Percentiles rank a stretch among this genome's conserved stretches.
These are phyloP conservation scores for Phlogophora meticulosa DNA, from an alignment of 2,888 invertebrate species.

Conservation along the genomic window DNA sequence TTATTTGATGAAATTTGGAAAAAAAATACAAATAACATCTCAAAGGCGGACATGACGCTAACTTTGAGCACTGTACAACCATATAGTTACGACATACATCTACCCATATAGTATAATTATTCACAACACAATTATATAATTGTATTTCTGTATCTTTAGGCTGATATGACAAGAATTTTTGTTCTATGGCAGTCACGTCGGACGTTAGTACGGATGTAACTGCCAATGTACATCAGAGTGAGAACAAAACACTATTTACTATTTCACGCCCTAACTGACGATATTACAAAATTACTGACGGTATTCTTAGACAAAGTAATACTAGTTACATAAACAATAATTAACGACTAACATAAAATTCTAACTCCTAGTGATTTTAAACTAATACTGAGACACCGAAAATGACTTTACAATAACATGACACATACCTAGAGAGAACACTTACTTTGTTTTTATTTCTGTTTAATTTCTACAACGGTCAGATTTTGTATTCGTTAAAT, in stretches of 20 bases:
- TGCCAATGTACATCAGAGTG: slow-evolving; percentile 53
- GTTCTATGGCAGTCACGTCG: slow-evolving; percentile 74
- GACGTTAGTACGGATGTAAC: slow-evolving; percentile 32
- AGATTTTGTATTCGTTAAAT: slow-evolving; percentile 73
- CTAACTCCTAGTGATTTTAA: slow-evolving; percentile 87
- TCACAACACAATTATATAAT: slow-evolving; percentile 86
- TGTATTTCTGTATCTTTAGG: slow-evolving; percentile 67
- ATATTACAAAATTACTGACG: slow-evolving; percentile 78
- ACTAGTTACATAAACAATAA: slow-evolving; percentile 86
- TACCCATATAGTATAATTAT: slow-evolving; percentile 71
- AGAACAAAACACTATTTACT: slow-evolving; percentile 70
- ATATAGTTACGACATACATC: slow-evolving; percentile 71
- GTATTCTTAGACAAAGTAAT: slow-evolving; percentile 83
- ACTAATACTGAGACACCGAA: slow-evolving; percentile 86
- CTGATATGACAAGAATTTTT: slow-evolving; percentile 79
- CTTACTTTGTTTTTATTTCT: slow-evolving; percentile 70
- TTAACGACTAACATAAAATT: slow-evolving; percentile 89
- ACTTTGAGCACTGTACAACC: slow-evolving; percentile 84
- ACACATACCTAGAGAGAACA: slow-evolving; percentile 76
- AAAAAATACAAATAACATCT: slow-evolving; percentile 82
- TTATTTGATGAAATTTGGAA: slow-evolving; percentile 87
- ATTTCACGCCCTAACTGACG: slow-evolving; percentile 66
- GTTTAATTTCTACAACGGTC: slow-evolving; percentile 79
- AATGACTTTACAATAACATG: slow-evolving; percentile 80
- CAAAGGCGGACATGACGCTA: slow-evolving; percentile 79